Conservation (phyloP, 2,888 invertebrate genomes). For the Cantharis nigra region DNA sequence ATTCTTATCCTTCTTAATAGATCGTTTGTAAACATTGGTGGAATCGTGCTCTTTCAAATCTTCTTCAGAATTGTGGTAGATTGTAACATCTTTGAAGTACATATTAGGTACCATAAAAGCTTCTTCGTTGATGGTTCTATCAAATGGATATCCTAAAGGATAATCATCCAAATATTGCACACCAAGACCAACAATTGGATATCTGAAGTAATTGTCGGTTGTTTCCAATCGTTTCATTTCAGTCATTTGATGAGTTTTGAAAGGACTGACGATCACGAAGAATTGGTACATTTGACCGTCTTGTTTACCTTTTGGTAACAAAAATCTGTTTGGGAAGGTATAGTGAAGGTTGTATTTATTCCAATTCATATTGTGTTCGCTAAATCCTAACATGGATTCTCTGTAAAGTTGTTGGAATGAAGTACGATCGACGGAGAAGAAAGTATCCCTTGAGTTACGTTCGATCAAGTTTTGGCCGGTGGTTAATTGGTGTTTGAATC, state of each 20-base stretch:
- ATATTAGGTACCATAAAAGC: constrained; percentile 70
- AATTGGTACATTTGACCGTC: constrained; percentile 66
- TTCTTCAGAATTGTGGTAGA: constrained; percentile 60
- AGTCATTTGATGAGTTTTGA: constrained; percentile 36
- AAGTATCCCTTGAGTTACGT: constrained; percentile 71
- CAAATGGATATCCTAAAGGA: constrained; percentile 76
- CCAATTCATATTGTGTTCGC: constrained; percentile 60
- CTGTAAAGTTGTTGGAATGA: constrained; percentile 68
- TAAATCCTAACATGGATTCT: constrained; percentile 62
- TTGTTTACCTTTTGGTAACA: constrained; percentile 70
- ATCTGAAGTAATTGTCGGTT: constrained; percentile 25
- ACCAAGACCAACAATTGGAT: constrained; percentile 39
- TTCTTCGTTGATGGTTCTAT: constrained; percentile 64
- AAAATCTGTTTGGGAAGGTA: constrained; percentile 70
- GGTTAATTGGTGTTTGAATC: constrained; percentile 63
- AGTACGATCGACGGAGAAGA: constrained; percentile 66
- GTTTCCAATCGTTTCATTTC: constrained; percentile 29
- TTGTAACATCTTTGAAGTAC: constrained; percentile 66
- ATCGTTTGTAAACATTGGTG: neutral
- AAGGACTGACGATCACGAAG: constrained; percentile 57
- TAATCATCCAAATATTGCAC: constrained; percentile 57
- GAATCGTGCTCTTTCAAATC: neutral
- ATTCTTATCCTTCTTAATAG: neutral
- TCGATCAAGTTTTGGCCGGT: constrained; percentile 70
- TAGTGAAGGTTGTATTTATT: constrained; percentile 64